A percentile compares a stretch with the other conserved stretches of the same genome.
Conservation (phyloP, 2,113 vertebrate genomes). For the Cynopterus brachyotis region DNA sequence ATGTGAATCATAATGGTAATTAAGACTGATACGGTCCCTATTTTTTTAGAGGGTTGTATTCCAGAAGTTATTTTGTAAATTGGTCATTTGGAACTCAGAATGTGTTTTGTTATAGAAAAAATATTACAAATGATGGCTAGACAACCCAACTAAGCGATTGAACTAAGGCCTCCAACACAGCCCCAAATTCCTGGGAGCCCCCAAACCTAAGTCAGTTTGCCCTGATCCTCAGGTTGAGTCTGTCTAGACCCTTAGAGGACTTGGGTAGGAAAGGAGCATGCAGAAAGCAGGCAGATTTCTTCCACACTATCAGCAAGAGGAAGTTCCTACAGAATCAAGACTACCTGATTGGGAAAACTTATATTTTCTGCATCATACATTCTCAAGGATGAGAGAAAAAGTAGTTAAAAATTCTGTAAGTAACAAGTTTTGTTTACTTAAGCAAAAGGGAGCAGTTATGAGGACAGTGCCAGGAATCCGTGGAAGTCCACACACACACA, state of each 20-base stretch:
- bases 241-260: neutral
- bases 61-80: neutral
- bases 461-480: neutral
- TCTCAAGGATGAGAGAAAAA: neutral
- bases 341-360: neutral
- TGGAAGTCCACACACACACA: neutral
- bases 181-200: neutral
- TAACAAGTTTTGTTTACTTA: neutral
- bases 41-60: neutral
- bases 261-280: neutral
- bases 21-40: neutral
- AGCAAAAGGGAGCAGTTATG: neutral
- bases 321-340: neutral
- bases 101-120: neutral
- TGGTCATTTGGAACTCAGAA: neutral
- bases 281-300: neutral
- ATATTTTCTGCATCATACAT: neutral
- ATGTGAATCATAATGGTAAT: neutral
- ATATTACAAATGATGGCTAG: neutral
- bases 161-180: neutral
- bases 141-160: neutral
- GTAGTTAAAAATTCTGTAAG: neutral
- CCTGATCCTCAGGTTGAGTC: neutral
- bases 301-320: neutral
- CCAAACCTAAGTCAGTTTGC: neutral